Evolutionary conservation across 2,888 invertebrate genomes (phyloP).

Genomic region (Pterobdella sp.): DNA sequence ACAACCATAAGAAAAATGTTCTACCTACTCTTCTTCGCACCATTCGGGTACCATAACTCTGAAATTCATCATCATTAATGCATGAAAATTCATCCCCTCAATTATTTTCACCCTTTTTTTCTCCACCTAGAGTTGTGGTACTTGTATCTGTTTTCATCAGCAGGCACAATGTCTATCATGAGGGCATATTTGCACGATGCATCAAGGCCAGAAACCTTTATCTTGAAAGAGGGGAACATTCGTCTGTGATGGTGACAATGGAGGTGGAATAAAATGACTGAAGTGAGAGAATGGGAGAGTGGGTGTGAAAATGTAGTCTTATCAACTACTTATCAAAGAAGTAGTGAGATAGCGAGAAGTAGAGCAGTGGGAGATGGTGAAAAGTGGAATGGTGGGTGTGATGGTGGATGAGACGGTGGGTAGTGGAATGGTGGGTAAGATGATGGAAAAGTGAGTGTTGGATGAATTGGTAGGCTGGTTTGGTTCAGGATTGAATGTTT

Average conservation of each 20-base stretch:
- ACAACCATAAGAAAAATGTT: too few species aligned
- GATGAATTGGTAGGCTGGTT: not conserved
- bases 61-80: too few species aligned
- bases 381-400: not conserved
- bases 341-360: not conserved
- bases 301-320: not conserved
- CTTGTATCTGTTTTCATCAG: conserved; percentile 19
- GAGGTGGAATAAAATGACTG: not conserved
- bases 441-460: not conserved
- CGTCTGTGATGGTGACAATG: conserved; percentile 1
- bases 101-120: too few species aligned
- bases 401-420: conserved; percentile 9
- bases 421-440: not conserved
- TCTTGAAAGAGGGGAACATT: conserved; percentile 25
- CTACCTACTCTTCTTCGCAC: too few species aligned
- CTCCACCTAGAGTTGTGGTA: conserved; percentile 19
- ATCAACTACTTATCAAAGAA: too few species aligned
- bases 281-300: not conserved
- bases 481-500: not conserved
- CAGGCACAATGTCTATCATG: conserved; percentile 15
- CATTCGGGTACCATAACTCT: too few species aligned
- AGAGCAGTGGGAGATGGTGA: not conserved
- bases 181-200: not conserved
- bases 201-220: conserved; percentile 14
- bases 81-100: too few species aligned